A percentile compares a stretch with the other conserved stretches of the same genome.
Conservation (phyloP, 2,797 vertebrate species). For the Neoniphon sammara region DNA sequence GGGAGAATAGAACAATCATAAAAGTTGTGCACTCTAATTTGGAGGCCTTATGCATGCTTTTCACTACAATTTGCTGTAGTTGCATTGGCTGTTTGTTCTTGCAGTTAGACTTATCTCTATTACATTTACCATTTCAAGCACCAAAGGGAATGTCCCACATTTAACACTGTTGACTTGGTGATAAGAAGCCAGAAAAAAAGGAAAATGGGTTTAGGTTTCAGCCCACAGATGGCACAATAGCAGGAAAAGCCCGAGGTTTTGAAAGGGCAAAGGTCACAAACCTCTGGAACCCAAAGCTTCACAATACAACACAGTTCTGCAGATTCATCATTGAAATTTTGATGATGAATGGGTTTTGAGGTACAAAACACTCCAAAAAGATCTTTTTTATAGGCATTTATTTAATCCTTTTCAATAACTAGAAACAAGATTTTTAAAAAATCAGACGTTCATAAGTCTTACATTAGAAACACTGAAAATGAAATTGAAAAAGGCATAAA, state of each 20-base stretch:
- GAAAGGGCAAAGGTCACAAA: slow-evolving; percentile 52
- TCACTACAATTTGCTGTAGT: neutral
- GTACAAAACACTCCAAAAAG: neutral
- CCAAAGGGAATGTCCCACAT: slow-evolving; percentile 37
- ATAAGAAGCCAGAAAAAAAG: slow-evolving; percentile 22
- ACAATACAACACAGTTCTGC: slow-evolving; percentile 35
- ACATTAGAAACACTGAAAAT: slow-evolving; percentile 50
- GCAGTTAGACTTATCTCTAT: neutral
- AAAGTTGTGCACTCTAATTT: neutral
- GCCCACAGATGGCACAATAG: slow-evolving; percentile 65
- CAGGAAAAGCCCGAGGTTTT: slow-evolving; percentile 65
- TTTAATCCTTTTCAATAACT: slow-evolving; percentile 37
- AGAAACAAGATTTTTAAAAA: slow-evolving; percentile 47
- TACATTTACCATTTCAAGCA: slow-evolving; percentile 16
- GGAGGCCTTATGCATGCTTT: slow-evolving; percentile 21
- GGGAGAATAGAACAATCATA: neutral
- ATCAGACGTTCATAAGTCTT: slow-evolving; percentile 37
- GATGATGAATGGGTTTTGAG: slow-evolving; percentile 49
- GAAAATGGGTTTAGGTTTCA: slow-evolving; percentile 6
- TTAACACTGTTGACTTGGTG: slow-evolving; percentile 20
- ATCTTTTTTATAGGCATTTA: slow-evolving; percentile 28
- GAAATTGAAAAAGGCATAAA: slow-evolving; percentile 62
- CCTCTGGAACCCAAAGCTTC: slow-evolving; percentile 35
- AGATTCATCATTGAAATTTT: slow-evolving; percentile 56
- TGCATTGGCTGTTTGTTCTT: slow-evolving; percentile 14